Base-by-base conservation (phyloP, 1,140 invertebrate genomes). In the Schlechtendalia chinensis region DNA sequence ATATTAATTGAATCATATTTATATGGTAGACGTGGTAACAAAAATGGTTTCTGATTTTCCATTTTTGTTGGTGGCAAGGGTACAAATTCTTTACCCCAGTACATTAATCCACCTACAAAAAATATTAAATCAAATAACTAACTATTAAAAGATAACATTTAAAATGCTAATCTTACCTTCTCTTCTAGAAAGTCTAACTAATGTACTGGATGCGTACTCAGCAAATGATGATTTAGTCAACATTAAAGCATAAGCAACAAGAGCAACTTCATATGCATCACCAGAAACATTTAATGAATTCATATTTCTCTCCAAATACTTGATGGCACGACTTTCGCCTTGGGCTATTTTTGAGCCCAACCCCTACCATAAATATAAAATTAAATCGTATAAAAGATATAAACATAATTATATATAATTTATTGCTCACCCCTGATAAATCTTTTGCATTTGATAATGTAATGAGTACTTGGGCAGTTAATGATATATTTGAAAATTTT, bases 1-100 rank as follows among this genome's bases (percentile, higher is more conserved):
- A 98, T 93, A 85, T 98, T 97, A 83, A 93, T 91, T 0, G 93
- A 91, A 86, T 98, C 96, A 85, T 94, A 96, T 83, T 91, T 91
- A 84, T 95, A 94, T 0, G 93, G 93, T 79, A 96, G 86, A 0
- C 96, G 89, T 0, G 96, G 95, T n/a, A 96, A 84, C 1, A 93
- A 86, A 88, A 96, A 97, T 1, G 93, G 94, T 84, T 94, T 94
- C 84, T 96, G 94, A 86, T 96, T 96, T 86, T 96, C 94, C 82
- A 92, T 88, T 86, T 95, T 96, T 39, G 90, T 91, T 0, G 92
- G 94, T 32, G 93, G 93, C 63, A 89, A 88, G 0, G 94, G 94
- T 1, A 96, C 89, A 29, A 86, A 84, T 84, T 93, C 91, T 82
- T 91, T 90, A 24, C 92, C 94, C 94, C 94, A 97, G 84, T 96